Percentiles rank a stretch among this genome's conserved stretches.
phyloP scores from a whole-genome alignment of 1,140 invertebrate genomes.

The Lepidurus packardi region DNA sequence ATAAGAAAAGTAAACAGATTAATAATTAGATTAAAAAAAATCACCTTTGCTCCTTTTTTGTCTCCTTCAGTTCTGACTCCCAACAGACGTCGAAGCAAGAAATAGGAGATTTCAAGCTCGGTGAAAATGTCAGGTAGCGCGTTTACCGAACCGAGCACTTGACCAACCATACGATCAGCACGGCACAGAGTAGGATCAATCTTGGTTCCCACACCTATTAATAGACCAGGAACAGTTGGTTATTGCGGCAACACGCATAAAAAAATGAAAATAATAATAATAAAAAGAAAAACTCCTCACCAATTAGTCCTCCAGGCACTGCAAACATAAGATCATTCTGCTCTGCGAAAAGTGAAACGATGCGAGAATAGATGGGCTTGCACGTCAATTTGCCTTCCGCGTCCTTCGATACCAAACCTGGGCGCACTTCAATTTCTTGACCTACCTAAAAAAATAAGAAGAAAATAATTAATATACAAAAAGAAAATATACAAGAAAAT shows the following conservation, averaged over 20 bases:
- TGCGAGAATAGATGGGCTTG: conserved; percentile 90
- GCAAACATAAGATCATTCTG: conserved; percentile 98
- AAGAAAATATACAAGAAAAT: conserved; percentile 27
- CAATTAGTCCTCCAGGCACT: conserved; percentile 96
- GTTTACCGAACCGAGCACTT: conserved; percentile 95
- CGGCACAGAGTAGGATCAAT: conserved; percentile 97
- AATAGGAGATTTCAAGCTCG: conserved; percentile 97
- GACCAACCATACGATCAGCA: conserved; percentile 95
- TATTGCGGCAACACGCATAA: conserved; percentile 3
- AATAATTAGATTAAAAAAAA: conserved; percentile 6
- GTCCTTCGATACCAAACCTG: conserved; percentile 93
- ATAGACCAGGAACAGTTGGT: conserved; percentile 33
- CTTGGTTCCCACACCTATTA: conserved; percentile 88
- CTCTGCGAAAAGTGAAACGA: conserved; percentile 97
- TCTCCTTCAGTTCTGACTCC: conserved; percentile 98
- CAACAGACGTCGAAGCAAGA: conserved; percentile 85
- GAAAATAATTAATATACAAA: conserved; percentile 2
- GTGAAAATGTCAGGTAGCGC: conserved; percentile 95
- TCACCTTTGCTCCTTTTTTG: conserved; percentile 94
- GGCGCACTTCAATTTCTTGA: conserved; percentile 86
- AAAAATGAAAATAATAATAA: conserved; percentile 29
- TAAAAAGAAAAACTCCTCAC: conserved; percentile 44
- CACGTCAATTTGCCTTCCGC: conserved; percentile 92
- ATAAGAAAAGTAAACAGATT: not conserved
- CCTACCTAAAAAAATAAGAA: conserved; percentile 54